Percentiles rank a stretch among this genome's conserved stretches.
phyloP scores from a whole-genome alignment of 2,888 invertebrate species.

The Sipha maydis region DNA sequence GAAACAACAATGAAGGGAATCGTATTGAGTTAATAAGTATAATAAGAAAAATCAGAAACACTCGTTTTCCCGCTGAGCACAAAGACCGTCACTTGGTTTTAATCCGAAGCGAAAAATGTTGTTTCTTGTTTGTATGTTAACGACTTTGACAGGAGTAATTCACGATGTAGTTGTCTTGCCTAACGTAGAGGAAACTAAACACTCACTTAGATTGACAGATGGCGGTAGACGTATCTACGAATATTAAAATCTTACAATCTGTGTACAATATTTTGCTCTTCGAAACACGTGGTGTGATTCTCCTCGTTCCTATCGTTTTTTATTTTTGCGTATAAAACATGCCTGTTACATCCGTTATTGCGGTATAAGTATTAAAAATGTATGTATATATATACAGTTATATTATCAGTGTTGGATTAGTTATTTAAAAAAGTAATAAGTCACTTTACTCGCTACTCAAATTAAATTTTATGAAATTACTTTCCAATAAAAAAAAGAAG shows the following conservation, averaged over 20 bases:
- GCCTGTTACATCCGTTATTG: too few species aligned
- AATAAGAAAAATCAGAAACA: not conserved
- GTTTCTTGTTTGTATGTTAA: constrained; percentile 14
- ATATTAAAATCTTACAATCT: not conserved
- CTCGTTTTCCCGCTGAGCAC: not conserved
- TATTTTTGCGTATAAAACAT: too few species aligned
- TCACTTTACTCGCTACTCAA: too few species aligned
- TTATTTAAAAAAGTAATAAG: too few species aligned
- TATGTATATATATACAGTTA: too few species aligned
- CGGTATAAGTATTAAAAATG: too few species aligned
- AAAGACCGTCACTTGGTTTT: not conserved
- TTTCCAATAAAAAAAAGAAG: too few species aligned
- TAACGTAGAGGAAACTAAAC: too few species aligned
- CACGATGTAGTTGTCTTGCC: too few species aligned
- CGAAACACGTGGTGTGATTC: not conserved
- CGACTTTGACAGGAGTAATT: not conserved
- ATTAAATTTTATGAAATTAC: too few species aligned
- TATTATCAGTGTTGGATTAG: too few species aligned
- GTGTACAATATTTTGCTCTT: too few species aligned
- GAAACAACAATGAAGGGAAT: not conserved
- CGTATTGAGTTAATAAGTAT: not conserved
- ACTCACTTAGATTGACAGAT: not conserved
- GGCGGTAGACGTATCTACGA: constrained; percentile 8
- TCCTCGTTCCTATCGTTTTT: not conserved
- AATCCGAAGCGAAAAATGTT: not conserved